Evolutionary conservation across 2,888 invertebrate genomes (phyloP).

Genomic region (Lobophora halterata): DNA sequence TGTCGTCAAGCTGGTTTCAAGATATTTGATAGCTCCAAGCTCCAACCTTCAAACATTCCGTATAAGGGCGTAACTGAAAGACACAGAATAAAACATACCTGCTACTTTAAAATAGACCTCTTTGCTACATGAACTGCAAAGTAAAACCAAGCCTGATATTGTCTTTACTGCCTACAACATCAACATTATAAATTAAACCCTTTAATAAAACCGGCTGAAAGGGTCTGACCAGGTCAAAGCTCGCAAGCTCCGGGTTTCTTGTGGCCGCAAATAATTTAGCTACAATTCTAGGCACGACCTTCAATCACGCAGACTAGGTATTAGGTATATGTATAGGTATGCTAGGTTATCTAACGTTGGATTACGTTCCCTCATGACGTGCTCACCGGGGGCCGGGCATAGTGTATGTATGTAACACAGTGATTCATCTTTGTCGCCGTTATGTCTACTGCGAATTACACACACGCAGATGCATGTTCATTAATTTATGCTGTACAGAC

Average conservation of each 20-base stretch:
- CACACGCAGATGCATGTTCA: conserved; percentile 6
- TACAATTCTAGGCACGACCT: conserved; percentile 13
- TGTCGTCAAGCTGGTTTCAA: conserved; percentile 21
- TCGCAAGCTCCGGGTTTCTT: no score
- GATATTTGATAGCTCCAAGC: conserved; percentile 20
- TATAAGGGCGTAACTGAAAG: conserved; percentile 19
- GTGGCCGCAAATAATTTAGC: no score
- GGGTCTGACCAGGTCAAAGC: no score
- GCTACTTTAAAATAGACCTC: no score
- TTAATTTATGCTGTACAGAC: no score
- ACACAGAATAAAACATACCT: no score
- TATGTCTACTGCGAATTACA: conserved; percentile 12
- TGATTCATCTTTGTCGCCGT: conserved; percentile 18
- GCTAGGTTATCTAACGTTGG: conserved; percentile 17
- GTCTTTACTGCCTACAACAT: no score
- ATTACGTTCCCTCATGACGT: conserved; percentile 18
- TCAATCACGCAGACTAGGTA: conserved; percentile 5
- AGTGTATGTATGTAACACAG: conserved; percentile 12
- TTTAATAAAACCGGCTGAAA: no score
- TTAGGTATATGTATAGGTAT: no score
- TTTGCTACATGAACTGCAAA: no score
- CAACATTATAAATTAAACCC: no score
- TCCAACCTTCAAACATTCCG: conserved; percentile 22
- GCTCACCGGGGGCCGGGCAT: conserved; percentile 2
- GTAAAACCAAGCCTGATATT: no score